A percentile compares a stretch with the other conserved stretches of the same genome.
Conservation (phyloP, 2,888 invertebrate genomes). For the Ophion ellenae region DNA sequence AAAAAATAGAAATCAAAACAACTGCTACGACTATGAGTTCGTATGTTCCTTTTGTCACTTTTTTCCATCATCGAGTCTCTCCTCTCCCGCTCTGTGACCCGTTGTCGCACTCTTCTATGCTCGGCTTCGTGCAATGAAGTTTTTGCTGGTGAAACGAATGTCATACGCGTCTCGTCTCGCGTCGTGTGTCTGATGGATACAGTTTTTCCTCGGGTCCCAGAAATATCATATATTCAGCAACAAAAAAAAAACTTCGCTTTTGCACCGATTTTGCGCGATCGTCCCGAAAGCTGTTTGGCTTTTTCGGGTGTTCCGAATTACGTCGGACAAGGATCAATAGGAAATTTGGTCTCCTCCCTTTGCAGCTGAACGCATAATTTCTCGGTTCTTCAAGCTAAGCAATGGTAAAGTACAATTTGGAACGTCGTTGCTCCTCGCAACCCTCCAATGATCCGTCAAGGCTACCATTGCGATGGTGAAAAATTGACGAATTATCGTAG, state of each 20-base stretch:
- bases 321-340: background rate
- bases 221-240: conserved; percentile 2
- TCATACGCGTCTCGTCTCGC: conserved; percentile 19
- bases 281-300: background rate
- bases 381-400: too few relatives aligned
- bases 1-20: conserved; percentile 17
- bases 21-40: background rate
- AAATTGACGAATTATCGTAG: background rate
- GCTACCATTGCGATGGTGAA: background rate
- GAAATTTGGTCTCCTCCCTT: background rate
- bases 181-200: background rate
- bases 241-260: background rate
- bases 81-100: background rate
- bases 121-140: conserved; percentile 25
- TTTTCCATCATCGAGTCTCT: conserved; percentile 15
- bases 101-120: background rate
- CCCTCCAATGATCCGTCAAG: background rate
- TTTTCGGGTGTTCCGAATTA: background rate
- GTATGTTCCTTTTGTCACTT: background rate
- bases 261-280: background rate
- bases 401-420: too few relatives aligned
- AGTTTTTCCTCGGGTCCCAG: conserved; percentile 13
- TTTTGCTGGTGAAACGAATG: conserved; percentile 21
- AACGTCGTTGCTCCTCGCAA: background rate
- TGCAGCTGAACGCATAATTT: background rate